phyloP scores from a whole-genome alignment of 2,888 invertebrate genomes.

The Cantharis nigra region DNA sequence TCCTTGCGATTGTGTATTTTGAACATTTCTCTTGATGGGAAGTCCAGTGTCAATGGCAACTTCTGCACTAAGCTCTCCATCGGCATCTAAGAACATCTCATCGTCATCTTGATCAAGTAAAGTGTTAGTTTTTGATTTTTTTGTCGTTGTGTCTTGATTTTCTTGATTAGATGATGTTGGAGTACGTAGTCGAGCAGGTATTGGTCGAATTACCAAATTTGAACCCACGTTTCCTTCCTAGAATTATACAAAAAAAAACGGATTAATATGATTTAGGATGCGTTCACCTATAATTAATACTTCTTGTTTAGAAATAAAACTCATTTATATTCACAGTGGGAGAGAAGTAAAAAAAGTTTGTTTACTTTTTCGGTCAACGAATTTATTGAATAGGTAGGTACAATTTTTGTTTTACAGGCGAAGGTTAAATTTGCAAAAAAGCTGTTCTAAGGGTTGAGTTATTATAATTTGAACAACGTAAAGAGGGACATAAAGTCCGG shows the following conservation, averaged over 20 bases:
- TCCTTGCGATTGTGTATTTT: slow-evolving; percentile 39
- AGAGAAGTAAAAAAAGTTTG: not conserved
- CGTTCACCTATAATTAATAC: not conserved
- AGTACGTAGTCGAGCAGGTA: slow-evolving; percentile 71
- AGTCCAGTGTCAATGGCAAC: slow-evolving; percentile 68
- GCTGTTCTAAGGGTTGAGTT: not conserved
- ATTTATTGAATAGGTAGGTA: not conserved
- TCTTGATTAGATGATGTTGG: not conserved
- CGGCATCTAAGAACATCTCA: slow-evolving; percentile 73
- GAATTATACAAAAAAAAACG: slow-evolving; percentile 14
- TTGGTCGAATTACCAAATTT: slow-evolving; percentile 84
- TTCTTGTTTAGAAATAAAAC: not conserved
- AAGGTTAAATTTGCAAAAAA: not conserved
- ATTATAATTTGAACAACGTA: not conserved
- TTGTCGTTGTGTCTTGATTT: slow-evolving; percentile 4
- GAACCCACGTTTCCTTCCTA: slow-evolving; percentile 93
- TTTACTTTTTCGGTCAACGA: not conserved
- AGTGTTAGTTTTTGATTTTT: slow-evolving; percentile 35
- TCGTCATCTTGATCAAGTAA: slow-evolving; percentile 58
- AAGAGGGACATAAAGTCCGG: not conserved
- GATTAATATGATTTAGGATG: not conserved
- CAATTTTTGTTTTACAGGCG: not conserved
- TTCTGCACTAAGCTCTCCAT: slow-evolving; percentile 66
- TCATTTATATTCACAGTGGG: not conserved
- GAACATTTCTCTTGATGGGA: slow-evolving; percentile 56